Base-by-base conservation (phyloP, 2,888 invertebrate species). In the Eupeodes luniger region DNA sequence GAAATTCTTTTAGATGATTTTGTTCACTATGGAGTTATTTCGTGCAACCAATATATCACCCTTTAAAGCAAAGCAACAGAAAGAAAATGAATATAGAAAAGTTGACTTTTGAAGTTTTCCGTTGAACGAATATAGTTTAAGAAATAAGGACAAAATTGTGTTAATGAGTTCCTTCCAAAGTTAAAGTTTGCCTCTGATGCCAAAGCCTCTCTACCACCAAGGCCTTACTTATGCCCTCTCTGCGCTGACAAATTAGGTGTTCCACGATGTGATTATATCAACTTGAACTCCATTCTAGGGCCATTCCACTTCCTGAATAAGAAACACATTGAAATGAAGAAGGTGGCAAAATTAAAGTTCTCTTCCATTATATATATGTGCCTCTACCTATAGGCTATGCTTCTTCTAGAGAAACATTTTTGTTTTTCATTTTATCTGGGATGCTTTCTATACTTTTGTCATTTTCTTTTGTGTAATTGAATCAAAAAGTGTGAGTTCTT, bases 211-310 rank as follows among this genome's bases (percentile, higher is more conserved):
- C 11, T 14, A n/a, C 14, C 12, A 51, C 19, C 55, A 11, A 40
- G 69, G 51, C 47, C 81, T 69, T 67, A 61, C 49, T 81, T 66
- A 55, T 53, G 53, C 66, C 16, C 47, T 75, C 47, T 69, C 67
- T 69, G 53, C 27, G 40, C 70, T 76, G 76, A 81, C 88, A 85
- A 85, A 85, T 85, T 85, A 85, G 85, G 84, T 85, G 85, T 88
- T 85, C 81, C 81, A 78, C 69, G 77, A 70, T 70, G 81, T 88
- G 78, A 77, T 88, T 88, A 85, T 81, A 85, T 81, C 84, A 78
- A 74, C 88, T 88, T 81, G 81, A 81, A 88, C 74, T 76, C 75
- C 74, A 81, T 88, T 81, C 78, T 55, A 62, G 57, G 62, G 40
- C 51, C 81, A 74, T 64, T 77, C 16, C 64, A 74, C 72, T 80